Percentiles rank a stretch among this genome's conserved stretches.
Conservation (phyloP, 2,888 invertebrate genomes). For the Neocrepidodera transversa region DNA sequence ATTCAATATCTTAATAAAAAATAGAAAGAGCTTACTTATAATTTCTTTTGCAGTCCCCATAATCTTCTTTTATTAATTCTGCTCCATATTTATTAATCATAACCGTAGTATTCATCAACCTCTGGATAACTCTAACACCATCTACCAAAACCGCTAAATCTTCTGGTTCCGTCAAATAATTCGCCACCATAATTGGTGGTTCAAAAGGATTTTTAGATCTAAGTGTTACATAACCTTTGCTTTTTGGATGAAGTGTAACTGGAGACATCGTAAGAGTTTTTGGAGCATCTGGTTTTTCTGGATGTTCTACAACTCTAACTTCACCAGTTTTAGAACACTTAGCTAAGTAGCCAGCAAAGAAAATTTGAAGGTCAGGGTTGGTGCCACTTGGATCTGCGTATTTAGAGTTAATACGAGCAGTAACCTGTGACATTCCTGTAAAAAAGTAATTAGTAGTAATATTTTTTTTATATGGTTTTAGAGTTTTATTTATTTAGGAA, state of each 20-base stretch:
- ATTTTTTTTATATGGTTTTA: too few relatives aligned
- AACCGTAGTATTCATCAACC: constrained; percentile 66
- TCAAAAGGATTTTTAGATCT: constrained; percentile 72
- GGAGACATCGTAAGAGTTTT: constrained; percentile 63
- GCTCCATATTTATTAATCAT: constrained; percentile 67
- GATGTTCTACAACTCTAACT: constrained; percentile 57
- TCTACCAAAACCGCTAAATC: constrained; percentile 71
- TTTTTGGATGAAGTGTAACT: constrained; percentile 71
- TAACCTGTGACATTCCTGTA: constrained; percentile 67
- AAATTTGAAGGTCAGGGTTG: constrained; percentile 72
- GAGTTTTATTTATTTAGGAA: too few relatives aligned
- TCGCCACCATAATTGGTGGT: constrained; percentile 77
- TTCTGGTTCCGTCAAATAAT: constrained; percentile 74
- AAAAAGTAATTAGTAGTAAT: too few relatives aligned
- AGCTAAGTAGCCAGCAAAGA: constrained; percentile 71
- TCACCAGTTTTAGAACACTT: constrained; percentile 66
- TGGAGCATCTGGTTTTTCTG: constrained; percentile 52
- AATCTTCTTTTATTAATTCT: constrained; percentile 61
- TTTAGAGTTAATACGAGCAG: constrained; percentile 69
- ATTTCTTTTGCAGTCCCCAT: constrained; percentile 61
- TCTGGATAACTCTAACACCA: constrained; percentile 67
- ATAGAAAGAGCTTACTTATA: constrained; percentile 47
- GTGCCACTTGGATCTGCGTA: constrained; percentile 66
- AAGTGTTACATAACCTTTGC: constrained; percentile 70
- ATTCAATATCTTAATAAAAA: not conserved